Evolutionary conservation across 2,113 vertebrate species (phyloP).

Genomic region (Propithecus coquereli): DNA sequence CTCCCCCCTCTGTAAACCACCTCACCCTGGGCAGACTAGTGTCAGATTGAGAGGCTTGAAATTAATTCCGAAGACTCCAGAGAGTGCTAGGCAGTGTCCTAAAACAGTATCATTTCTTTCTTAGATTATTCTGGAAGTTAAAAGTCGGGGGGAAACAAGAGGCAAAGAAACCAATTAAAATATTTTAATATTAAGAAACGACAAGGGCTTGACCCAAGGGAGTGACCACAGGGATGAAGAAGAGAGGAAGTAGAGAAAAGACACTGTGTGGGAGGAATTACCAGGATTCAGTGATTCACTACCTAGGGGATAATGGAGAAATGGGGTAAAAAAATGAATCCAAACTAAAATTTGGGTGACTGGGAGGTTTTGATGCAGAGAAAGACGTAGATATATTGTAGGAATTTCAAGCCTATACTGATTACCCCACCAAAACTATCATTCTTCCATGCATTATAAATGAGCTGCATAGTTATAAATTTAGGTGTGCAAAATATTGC

Average conservation of each 20-base stretch:
- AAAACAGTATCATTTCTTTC: not conserved
- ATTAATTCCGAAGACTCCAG: not conserved
- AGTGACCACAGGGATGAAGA: not conserved
- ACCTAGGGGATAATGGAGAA: not conserved
- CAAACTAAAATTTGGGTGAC: not conserved
- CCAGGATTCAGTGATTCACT: not conserved
- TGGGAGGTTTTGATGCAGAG: not conserved
- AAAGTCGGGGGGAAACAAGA: not conserved
- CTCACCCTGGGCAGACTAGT: not conserved
- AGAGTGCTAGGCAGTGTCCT: not conserved
- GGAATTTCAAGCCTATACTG: not conserved
- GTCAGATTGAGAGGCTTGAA: not conserved
- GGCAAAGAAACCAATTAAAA: not conserved
- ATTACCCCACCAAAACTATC: not conserved
- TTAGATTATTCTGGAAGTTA: not conserved
- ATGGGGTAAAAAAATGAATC: not conserved
- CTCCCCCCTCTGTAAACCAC: not conserved
- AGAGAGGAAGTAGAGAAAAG: not conserved
- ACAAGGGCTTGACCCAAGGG: not conserved
- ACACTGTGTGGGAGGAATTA: not conserved
- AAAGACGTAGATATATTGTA: not conserved
- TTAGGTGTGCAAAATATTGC: no score
- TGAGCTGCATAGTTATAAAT: not conserved
- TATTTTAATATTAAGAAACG: not conserved
- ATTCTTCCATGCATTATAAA: not conserved